phyloP scores from a whole-genome alignment of 1,140 invertebrate species.

The Zophobas morio region DNA sequence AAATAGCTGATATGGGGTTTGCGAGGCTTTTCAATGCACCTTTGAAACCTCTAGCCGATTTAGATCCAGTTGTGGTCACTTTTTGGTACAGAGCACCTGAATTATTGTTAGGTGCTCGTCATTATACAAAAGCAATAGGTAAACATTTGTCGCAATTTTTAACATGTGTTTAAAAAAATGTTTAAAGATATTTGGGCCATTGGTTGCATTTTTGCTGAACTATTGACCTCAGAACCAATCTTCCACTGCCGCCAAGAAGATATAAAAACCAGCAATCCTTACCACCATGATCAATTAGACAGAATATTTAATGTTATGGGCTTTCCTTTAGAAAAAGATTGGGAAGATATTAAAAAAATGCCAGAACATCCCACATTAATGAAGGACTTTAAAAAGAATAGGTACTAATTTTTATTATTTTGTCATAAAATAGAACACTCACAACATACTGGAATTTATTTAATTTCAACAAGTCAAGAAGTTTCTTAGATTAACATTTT shows the following conservation, averaged over 20 bases:
- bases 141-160: constrained; percentile 50
- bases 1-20: constrained; percentile 99
- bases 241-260: constrained; percentile 99
- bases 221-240: constrained; percentile 98
- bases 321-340: constrained; percentile 98
- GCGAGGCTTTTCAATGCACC: constrained; percentile 99
- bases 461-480: constrained; percentile 38
- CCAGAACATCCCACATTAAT: constrained; percentile 96
- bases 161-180: constrained; percentile 13
- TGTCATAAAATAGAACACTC: no score
- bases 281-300: constrained; percentile 99
- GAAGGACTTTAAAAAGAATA: constrained; percentile 97
- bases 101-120: constrained; percentile 94
- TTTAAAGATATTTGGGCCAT: constrained; percentile 98
- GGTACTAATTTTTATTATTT: constrained; percentile 71
- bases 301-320: constrained; percentile 99
- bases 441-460: constrained; percentile 62
- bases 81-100: constrained; percentile 99
- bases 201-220: constrained; percentile 99
- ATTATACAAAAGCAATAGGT: constrained; percentile 99
- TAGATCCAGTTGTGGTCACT: constrained; percentile 99
- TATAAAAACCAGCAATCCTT: constrained; percentile 99
- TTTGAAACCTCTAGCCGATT: constrained; percentile 95
- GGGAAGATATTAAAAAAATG: constrained; percentile 99
- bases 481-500: constrained; percentile 17